Conservation (phyloP, 2,888 invertebrate genomes). For the Cephus sareptanus region DNA sequence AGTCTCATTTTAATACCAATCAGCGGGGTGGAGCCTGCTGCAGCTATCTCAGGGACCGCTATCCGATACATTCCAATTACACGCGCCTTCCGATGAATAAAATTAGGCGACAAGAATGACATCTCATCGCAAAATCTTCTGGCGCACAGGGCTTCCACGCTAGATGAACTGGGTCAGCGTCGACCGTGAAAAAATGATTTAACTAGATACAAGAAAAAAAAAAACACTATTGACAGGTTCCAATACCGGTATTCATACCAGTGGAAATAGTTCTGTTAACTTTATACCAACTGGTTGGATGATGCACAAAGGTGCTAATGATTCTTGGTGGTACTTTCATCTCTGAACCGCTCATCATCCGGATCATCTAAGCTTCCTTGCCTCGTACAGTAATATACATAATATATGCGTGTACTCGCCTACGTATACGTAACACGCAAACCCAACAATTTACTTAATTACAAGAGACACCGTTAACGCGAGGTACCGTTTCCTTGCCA, state of each 20-base stretch:
- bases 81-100: slow-evolving; percentile 18
- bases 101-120: slow-evolving; percentile 16
- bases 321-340: not conserved
- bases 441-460: slow-evolving; percentile 41
- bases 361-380: not conserved
- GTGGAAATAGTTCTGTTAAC: not conserved
- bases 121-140: slow-evolving; percentile 19
- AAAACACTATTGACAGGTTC: not conserved
- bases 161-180: not conserved
- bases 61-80: slow-evolving; percentile 20
- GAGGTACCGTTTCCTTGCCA: slow-evolving; percentile 38
- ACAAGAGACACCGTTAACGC: slow-evolving; percentile 45
- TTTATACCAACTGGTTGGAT: not conserved
- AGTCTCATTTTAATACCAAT: not conserved
- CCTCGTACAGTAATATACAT: not conserved
- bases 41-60: slow-evolving; percentile 13
- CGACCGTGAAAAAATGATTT: not conserved
- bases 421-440: not conserved
- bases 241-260: not conserved
- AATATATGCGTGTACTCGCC: not conserved
- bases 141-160: slow-evolving; percentile 4
- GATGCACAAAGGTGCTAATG: not conserved
- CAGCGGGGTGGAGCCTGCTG: not conserved
- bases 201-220: not conserved
- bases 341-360: not conserved